Base-by-base conservation (phyloP, 2,888 invertebrate genomes). In the Agriopis aurantiaria region DNA sequence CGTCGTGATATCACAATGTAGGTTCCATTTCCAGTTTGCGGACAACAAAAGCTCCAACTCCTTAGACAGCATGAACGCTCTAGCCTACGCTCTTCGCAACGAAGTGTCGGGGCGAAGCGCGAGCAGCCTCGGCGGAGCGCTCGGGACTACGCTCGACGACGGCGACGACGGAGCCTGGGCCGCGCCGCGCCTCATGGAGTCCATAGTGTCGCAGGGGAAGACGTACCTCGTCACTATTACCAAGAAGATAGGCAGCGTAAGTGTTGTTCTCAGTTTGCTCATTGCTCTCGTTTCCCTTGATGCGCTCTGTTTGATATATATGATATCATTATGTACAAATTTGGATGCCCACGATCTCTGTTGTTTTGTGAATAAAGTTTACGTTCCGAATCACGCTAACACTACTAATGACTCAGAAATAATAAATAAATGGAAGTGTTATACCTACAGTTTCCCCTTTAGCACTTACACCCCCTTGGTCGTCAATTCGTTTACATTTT, bases 171-270 rank as follows among this genome's bases (percentile, higher is more conserved):
- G 71, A 66, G 82, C 76, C 51, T 78, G 81, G 76, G 78, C 83
- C 64, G 88, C 88, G 75, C 92, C 92, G 1, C 71, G 91, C 0
- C 88, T 92, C 71, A 93, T 93, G 93, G 92, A 92, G 87, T 90
- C 91, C 78, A 92, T 93, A 69, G 88, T 91, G 57, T 89, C 89
- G 43, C 88, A 90, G 82, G 93, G 93, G 11, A 90, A 91, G 82
- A 90, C 91, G 0, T 93, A 93, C 80, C 88, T 92, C 72, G 91
- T 93, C 79, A 91, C 92, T 10, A 82, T 92, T 69, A 88, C 86
- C 49, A 91, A 90, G 87, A 89, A 88, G 82, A 92, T 93, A 11
- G 93, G 93, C 75, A 91, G 91, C 57, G 92, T 92, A 67, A 88
- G 90, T 88, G 52, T 40, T 40, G 12, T 8, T 8, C 41, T 41